phyloP scores from a whole-genome alignment of 2,113 vertebrate genomes.

The Brachypodius melanocephalos region DNA sequence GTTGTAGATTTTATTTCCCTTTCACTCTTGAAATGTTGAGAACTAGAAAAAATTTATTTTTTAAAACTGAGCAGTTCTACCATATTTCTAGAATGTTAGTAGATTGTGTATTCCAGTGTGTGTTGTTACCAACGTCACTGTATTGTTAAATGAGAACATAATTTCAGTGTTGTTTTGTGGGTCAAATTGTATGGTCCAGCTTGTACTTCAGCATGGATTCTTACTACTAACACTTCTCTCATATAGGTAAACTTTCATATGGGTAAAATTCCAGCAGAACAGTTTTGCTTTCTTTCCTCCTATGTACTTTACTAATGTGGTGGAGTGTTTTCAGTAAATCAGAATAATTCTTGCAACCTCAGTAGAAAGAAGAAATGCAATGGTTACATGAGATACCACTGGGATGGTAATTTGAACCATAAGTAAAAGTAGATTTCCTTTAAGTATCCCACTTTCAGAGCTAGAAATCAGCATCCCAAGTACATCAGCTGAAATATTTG shows the following conservation, averaged over 20 bases:
- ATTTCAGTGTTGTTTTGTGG: background rate
- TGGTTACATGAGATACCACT: rapidly evolving
- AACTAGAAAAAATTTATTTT: background rate
- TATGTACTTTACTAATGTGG: background rate
- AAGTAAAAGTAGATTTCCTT: background rate
- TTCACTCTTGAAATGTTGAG: background rate
- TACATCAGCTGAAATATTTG: background rate
- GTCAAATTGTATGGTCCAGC: background rate
- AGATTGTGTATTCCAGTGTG: background rate
- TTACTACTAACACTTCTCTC: background rate
- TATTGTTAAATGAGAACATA: background rate
- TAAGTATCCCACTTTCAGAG: background rate
- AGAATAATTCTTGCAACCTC: background rate
- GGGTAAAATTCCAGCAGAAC: background rate
- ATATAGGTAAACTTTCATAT: background rate
- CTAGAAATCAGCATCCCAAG: background rate
- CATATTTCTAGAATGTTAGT: background rate
- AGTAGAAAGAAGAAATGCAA: background rate
- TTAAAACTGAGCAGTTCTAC: background rate
- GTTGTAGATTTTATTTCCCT: background rate
- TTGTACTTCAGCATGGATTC: background rate
- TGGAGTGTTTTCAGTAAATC: background rate
- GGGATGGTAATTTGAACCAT: background rate
- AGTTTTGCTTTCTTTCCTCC: background rate
- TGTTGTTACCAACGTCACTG: background rate